Conservation (phyloP, 2,888 invertebrate species). For the Cotesia congregata region DNA sequence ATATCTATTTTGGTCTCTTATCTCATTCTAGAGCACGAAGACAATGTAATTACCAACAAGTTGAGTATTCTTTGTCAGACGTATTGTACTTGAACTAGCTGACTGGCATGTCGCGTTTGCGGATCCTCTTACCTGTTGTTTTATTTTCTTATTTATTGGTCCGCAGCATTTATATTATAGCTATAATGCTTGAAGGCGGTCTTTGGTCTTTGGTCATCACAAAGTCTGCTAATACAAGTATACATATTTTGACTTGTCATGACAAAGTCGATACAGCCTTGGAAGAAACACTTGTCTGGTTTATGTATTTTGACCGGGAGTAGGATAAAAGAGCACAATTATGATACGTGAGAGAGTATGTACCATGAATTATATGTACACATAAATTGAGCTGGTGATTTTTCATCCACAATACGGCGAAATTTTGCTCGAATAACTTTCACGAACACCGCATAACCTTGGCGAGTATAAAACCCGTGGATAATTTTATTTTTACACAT, state of each 20-base stretch:
- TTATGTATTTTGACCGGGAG: constrained; percentile 4
- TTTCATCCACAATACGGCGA: constrained; percentile 37
- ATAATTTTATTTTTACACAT: constrained; percentile 50
- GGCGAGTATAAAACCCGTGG: constrained; percentile 29
- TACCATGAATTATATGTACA: no score
- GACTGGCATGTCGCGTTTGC: background rate
- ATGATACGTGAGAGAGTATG: background rate
- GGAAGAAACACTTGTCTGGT: constrained; percentile 11
- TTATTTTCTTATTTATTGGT: background rate
- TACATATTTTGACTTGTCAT: background rate
- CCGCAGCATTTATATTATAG: background rate
- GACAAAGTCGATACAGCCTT: constrained; percentile 8
- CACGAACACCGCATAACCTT: constrained; percentile 58
- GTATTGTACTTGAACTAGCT: constrained; percentile 22
- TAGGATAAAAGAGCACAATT: background rate
- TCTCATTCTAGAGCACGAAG: background rate
- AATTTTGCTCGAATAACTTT: constrained; percentile 57
- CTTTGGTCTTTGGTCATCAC: background rate
- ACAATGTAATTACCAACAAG: background rate
- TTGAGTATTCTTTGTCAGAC: background rate
- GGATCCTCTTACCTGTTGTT: background rate
- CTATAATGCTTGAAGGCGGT: no score
- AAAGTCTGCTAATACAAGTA: background rate
- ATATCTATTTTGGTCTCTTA: background rate
- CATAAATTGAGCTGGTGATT: no score